phyloP scores from a whole-genome alignment of 2,888 invertebrate species.

The Orthosia cruda region DNA sequence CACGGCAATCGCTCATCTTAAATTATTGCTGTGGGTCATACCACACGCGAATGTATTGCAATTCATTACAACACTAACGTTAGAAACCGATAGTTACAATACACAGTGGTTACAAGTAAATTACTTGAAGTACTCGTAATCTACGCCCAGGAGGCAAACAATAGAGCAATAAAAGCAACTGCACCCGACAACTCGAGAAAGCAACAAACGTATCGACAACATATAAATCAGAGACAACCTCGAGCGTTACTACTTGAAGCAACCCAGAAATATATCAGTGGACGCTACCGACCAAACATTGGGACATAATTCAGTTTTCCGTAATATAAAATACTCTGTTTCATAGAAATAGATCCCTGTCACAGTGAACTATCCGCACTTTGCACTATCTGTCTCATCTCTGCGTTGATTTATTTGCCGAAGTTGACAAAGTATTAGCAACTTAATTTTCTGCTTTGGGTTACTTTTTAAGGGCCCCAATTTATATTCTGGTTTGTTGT shows the following conservation, averaged over 20 bases:
- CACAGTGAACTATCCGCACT: constrained; percentile 59
- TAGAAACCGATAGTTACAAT: constrained; percentile 80
- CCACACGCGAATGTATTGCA: constrained; percentile 77
- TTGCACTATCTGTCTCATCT: constrained; percentile 77
- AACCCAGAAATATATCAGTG: constrained; percentile 76
- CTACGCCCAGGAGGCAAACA: constrained; percentile 85
- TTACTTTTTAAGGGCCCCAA: constrained; percentile 47
- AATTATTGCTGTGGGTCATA: constrained; percentile 73
- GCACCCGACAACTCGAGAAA: constrained; percentile 82
- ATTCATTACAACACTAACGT: constrained; percentile 81
- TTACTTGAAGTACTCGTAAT: constrained; percentile 82
- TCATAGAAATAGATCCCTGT: constrained; percentile 67
- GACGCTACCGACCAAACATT: constrained; percentile 76
- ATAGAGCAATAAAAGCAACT: constrained; percentile 89
- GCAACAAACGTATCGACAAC: constrained; percentile 86
- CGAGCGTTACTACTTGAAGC: constrained; percentile 76
- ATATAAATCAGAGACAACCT: constrained; percentile 87
- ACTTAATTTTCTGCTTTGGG: constrained; percentile 56
- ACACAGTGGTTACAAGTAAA: constrained; percentile 85
- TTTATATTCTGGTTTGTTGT: constrained; percentile 28
- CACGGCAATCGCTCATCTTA: constrained; percentile 74
- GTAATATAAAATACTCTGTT: constrained; percentile 77
- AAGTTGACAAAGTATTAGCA: constrained; percentile 63
- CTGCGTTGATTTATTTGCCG: constrained; percentile 78
- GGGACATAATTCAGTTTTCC: constrained; percentile 78